These are phyloP conservation scores for Syrrhaptes paradoxus DNA, from an alignment of 2,113 vertebrate genomes.

Conservation along the genomic window DNA sequence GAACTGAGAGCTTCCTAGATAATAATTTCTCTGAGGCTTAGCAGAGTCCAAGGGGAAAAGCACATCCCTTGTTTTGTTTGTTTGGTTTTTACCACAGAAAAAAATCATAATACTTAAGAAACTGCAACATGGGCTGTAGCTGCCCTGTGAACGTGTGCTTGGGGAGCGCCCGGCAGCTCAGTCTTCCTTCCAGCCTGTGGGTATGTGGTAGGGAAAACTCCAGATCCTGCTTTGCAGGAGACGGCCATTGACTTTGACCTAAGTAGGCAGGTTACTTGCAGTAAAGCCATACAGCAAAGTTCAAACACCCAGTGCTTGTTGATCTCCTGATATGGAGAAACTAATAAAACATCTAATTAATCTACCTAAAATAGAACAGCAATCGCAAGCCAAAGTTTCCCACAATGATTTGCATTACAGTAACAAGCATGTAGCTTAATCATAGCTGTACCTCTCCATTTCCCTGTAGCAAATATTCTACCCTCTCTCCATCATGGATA, in stretches of 20 bases:
- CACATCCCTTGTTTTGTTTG: not conserved
- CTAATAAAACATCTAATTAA: not conserved
- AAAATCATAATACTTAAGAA: not conserved
- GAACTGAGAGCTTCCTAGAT: not conserved
- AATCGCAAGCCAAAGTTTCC: not conserved
- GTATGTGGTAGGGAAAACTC: not conserved
- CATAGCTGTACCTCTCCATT: not conserved
- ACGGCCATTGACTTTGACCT: not conserved
- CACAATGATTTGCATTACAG: conserved; percentile 1
- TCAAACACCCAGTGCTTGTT: not conserved
- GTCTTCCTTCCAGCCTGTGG: not conserved
- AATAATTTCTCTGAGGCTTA: not conserved
- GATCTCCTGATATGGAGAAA: not conserved
- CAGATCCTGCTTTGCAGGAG: not conserved
- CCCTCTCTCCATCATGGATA: not conserved
- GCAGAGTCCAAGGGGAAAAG: not conserved
- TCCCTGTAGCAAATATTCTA: not conserved
- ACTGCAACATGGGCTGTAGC: fast-evolving
- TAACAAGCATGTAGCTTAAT: not conserved
- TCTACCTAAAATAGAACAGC: conserved; percentile 5
- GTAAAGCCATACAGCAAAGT: not conserved
- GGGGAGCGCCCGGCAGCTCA: not conserved
- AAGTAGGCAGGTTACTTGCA: not conserved
- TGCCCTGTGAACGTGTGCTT: fast-evolving
- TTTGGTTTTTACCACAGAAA: not conserved